phyloP scores from a whole-genome alignment of 2,888 invertebrate species.

The Entomobrya proxima region DNA sequence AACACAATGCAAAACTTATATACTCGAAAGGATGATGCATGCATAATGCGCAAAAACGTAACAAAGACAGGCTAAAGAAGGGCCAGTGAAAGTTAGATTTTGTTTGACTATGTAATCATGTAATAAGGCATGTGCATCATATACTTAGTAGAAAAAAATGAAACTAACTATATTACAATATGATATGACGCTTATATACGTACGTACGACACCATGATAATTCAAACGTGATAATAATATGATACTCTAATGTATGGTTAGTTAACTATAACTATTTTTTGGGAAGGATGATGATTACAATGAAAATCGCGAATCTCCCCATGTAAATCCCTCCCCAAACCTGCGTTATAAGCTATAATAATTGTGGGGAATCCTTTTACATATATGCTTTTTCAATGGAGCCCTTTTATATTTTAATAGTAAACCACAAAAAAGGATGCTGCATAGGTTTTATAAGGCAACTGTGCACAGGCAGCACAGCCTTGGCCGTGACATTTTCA shows the following conservation, averaged over 20 bases:
- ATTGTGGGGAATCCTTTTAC: not conserved
- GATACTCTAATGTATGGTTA: not conserved
- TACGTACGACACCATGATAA: too few relatives aligned
- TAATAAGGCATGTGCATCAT: not conserved
- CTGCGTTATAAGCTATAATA: not conserved
- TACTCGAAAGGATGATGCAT: not conserved
- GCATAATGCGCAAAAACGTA: not conserved
- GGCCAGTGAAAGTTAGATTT: constrained; percentile 63
- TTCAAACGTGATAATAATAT: not conserved
- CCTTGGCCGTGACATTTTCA: constrained; percentile 60
- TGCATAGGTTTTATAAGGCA: not conserved
- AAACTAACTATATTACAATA: too few relatives aligned
- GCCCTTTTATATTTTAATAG: not conserved
- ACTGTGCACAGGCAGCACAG: not conserved
- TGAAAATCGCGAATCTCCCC: not conserved
- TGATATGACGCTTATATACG: too few relatives aligned
- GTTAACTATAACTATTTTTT: too few relatives aligned
- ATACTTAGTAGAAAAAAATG: too few relatives aligned
- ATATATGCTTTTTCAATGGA: too few relatives aligned
- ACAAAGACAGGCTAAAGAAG: not conserved
- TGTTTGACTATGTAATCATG: not conserved
- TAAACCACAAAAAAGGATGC: not conserved
- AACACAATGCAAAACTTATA: not conserved
- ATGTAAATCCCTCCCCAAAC: not conserved
- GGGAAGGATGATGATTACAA: not conserved